Evolutionary conservation across 2,888 invertebrate genomes (phyloP).

Genomic region (Eupithecia tripunctaria): DNA sequence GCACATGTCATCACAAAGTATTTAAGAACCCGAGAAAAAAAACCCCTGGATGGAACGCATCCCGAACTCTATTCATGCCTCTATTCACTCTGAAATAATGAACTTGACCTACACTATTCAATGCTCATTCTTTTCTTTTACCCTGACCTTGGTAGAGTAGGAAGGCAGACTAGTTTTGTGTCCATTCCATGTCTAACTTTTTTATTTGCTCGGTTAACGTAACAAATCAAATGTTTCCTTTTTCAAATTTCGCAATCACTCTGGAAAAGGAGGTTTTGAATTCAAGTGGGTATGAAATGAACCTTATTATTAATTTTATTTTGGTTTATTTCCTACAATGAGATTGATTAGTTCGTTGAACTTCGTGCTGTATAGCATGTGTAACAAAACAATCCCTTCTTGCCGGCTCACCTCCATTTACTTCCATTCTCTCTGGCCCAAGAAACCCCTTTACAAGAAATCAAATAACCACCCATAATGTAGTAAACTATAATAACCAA

Average conservation of each 20-base stretch:
- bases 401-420: neutral
- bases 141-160: conserved; percentile 45
- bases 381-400: neutral
- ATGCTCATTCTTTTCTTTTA: conserved; percentile 38
- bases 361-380: neutral
- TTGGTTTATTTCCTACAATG: neutral
- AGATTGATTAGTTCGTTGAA: neutral
- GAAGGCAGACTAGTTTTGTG: conserved; percentile 52
- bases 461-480: too few relatives aligned
- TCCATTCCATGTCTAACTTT: conserved; percentile 46
- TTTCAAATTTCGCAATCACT: neutral
- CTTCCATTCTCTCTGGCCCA: neutral
- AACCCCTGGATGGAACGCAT: conserved; percentile 9
- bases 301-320: neutral
- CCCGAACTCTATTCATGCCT: conserved; percentile 25
- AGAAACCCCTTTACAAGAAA: neutral
- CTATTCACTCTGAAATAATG: conserved; percentile 64
- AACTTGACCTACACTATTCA: conserved; percentile 71
- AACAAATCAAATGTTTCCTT: neutral
- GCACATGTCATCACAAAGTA: conserved; percentile 2
- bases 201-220: conserved; percentile 11
- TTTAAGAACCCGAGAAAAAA: too few relatives aligned
- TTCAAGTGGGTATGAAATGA: neutral
- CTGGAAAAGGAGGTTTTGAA: neutral
- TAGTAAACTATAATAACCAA: too few relatives aligned